Evolutionary conservation across 2,797 vertebrate genomes (phyloP).

Genomic region (Gobionotothen gibberifrons): DNA sequence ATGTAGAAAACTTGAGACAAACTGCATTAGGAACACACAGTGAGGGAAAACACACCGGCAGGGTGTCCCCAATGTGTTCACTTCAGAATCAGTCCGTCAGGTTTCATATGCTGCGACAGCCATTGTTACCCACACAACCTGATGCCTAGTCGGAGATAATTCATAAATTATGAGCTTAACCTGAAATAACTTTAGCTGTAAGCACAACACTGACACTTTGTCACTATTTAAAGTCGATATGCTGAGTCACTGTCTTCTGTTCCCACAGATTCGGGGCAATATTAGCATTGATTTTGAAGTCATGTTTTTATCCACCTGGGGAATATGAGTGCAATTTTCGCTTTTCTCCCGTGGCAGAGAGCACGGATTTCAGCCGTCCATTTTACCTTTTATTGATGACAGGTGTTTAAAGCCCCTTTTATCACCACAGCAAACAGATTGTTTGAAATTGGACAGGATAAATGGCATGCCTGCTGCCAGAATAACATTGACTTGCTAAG

Average conservation of each 20-base stretch:
- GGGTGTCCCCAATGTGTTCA: background rate
- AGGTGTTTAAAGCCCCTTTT: too few relatives aligned
- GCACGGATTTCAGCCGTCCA: background rate
- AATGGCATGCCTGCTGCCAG: background rate
- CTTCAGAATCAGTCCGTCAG: background rate
- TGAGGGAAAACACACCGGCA: background rate
- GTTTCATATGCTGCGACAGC: constrained; percentile 14
- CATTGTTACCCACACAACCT: background rate
- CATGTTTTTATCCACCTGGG: background rate
- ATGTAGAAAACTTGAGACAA: constrained; percentile 31
- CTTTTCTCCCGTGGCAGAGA: background rate
- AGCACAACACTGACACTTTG: background rate
- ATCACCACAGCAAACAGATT: too few relatives aligned
- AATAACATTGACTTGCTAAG: background rate
- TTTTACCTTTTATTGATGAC: background rate
- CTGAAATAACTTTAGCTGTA: background rate
- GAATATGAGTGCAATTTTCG: background rate
- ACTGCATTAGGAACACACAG: constrained; percentile 21
- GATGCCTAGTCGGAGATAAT: background rate
- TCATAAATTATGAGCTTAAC: constrained; percentile 4
- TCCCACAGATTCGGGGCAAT: background rate
- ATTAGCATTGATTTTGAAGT: background rate
- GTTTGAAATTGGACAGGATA: background rate
- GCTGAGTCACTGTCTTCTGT: background rate
- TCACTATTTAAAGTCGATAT: background rate